Percentiles rank a stretch among this genome's conserved stretches.
These are phyloP conservation scores for Drosophila elegans DNA, from an alignment of 1,140 invertebrate genomes.

Conservation along the genomic window DNA sequence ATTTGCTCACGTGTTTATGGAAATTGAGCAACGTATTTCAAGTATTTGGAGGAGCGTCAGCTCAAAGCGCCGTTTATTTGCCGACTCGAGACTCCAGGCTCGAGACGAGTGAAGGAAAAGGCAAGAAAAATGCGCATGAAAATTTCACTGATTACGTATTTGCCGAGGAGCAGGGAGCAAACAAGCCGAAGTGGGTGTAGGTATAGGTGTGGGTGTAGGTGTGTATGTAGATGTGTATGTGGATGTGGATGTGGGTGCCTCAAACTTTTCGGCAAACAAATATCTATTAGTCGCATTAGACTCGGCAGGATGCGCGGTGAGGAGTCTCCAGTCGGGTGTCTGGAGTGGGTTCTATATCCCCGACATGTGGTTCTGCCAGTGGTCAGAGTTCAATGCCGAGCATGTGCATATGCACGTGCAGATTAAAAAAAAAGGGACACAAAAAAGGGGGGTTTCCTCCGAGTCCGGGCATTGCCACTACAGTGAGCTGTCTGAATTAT, in stretches of 20 bases:
- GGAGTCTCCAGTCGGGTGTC: not conserved
- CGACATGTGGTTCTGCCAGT: slow-evolving; percentile 22
- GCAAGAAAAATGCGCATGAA: slow-evolving; percentile 70
- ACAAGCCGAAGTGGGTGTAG: slow-evolving; percentile 10
- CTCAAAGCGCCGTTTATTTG: slow-evolving; percentile 70
- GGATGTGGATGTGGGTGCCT: slow-evolving; percentile 8
- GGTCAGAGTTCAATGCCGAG: slow-evolving; percentile 56
- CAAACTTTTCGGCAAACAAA: slow-evolving; percentile 66
- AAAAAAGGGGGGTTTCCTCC: not conserved
- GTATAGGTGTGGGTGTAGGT: too few species aligned
- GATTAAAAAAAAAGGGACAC: slow-evolving; percentile 18
- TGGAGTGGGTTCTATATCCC: not conserved
- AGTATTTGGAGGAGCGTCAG: slow-evolving; percentile 58
- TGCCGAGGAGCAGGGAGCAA: slow-evolving; percentile 41
- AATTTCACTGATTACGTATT: slow-evolving; percentile 82
- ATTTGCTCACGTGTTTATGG: slow-evolving; percentile 83
- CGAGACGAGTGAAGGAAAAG: not conserved
- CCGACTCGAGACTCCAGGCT: slow-evolving; percentile 13
- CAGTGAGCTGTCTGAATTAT: slow-evolving; percentile 9
- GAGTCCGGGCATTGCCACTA: not conserved
- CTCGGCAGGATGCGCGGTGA: slow-evolving; percentile 43
- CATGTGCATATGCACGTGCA: slow-evolving; percentile 56
- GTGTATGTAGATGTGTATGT: too few species aligned
- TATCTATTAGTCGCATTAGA: slow-evolving; percentile 78
- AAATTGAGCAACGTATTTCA: slow-evolving; percentile 81